A percentile compares a stretch with the other conserved stretches of the same genome.
Evolutionary conservation across 2,113 vertebrate genomes (phyloP).

Genomic region (Crotalus horridus): DNA sequence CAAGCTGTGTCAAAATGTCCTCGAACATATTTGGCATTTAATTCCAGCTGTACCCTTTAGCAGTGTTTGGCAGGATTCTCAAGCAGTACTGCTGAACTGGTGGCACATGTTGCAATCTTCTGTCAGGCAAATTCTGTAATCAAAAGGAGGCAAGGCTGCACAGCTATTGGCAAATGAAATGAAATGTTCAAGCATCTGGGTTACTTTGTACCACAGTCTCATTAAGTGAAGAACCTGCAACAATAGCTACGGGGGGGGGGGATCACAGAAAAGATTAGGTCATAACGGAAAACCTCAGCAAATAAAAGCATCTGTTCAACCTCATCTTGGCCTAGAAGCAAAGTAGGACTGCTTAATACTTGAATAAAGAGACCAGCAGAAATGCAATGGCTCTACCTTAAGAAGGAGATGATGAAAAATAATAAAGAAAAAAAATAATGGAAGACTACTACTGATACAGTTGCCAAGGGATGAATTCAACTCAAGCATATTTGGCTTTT

Average conservation of each 20-base stretch:
- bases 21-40: conserved; percentile 18
- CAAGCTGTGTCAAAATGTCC: conserved; percentile 14
- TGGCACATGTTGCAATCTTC: conserved; percentile 2
- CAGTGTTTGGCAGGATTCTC: conserved; percentile 7
- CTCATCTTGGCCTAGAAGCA: not conserved
- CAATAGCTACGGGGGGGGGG: not conserved
- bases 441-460: not conserved
- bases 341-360: not conserved
- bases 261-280: not conserved
- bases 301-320: not conserved
- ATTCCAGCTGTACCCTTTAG: conserved; percentile 21
- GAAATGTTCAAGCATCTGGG: not conserved
- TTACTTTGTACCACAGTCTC: not conserved
- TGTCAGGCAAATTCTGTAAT: conserved; percentile 3
- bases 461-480: not conserved
- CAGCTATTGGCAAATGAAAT: not conserved
- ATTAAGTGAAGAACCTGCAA: not conserved
- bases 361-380: not conserved
- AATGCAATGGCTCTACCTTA: not conserved
- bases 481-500: not conserved
- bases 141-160: not conserved
- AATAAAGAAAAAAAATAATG: not conserved
- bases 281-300: not conserved
- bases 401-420: not conserved
- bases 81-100: not conserved